Base-by-base conservation (phyloP, 2,113 vertebrate genomes). In the Fregetta grallaria region DNA sequence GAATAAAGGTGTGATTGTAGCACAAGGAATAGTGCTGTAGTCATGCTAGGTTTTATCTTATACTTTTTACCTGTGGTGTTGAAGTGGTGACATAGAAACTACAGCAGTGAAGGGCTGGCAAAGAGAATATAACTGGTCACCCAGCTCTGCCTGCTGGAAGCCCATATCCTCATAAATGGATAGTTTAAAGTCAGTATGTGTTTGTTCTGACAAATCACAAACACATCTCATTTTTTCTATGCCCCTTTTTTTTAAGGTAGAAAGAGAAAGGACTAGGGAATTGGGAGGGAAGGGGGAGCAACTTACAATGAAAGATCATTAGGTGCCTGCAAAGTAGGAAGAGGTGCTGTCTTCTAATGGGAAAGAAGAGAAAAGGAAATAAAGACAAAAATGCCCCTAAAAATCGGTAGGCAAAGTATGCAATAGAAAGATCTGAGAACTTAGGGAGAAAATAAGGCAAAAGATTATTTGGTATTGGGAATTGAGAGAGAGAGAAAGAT, bases 181-280 rank as follows among this genome's bases (percentile, higher is more conserved):
- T 80, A 29, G 22, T 36, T 79, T 61, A 15, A 88, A 89, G 21
- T 70, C 36, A 47, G 14, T 87, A 7, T 68, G 16, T n/a, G n/a
- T 87, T 85, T 65, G 22, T 67, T 94, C 79, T 45, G 40, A 45
- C n/a, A 68, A 76, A 61, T 71, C 6, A 16, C 38, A 80, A 70
- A 42, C 0, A 8, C 7, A 0, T 77, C 67, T 78, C 1, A 0
- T 11, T 70, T 58, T 47, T 70, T 82, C 34, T 17, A 3, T 58
- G 12, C 13, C 6, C 5, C 38, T 44, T 36, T 27, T 55, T 63
- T 67, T 56, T 92, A 34, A 6, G 5, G 22, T 13, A 61, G 67
- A 66, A 81, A 23, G 72, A 72, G 53, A 84, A 71, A 25, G 18
- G 40, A 58, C 45, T 85, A 68, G 61, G 58, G 17, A 75, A 78